Percentiles rank a stretch among this genome's conserved stretches.
phyloP scores from a whole-genome alignment of 1,140 invertebrate genomes.

The Neotoxoptera formosana region DNA sequence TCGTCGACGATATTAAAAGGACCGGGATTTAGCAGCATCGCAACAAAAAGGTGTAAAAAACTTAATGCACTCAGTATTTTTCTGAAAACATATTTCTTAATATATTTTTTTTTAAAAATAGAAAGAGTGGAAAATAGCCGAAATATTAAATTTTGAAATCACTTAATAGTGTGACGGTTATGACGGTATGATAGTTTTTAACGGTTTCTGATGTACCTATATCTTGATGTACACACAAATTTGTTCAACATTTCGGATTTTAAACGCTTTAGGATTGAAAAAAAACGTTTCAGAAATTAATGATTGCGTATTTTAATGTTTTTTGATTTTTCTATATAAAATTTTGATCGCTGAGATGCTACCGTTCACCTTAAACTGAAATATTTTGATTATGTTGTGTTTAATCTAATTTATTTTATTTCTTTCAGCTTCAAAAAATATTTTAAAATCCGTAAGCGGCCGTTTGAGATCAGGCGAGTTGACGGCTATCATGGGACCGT shows the following conservation, averaged over 20 bases:
- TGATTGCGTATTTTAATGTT: not conserved
- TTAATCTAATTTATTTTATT: conserved; percentile 5
- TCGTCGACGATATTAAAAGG: not conserved
- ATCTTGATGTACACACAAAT: not conserved
- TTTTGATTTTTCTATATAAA: not conserved
- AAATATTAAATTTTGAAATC: not conserved
- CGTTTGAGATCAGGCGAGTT: conserved; percentile 82
- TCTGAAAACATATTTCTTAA: not conserved
- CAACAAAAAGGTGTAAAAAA: not conserved
- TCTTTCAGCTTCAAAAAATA: conserved; percentile 76
- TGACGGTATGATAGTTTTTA: no score
- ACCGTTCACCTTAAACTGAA: not conserved
- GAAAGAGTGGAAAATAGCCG: no score
- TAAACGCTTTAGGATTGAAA: not conserved
- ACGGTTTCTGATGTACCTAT: not conserved
- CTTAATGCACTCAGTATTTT: not conserved
- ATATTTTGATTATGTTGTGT: not conserved
- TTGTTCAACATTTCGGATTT: not conserved
- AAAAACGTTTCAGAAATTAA: not conserved
- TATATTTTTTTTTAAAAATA: not conserved
- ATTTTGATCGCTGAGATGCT: not conserved
- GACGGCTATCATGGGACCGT: conserved; percentile 94
- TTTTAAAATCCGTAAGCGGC: conserved; percentile 84
- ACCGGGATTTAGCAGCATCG: not conserved
- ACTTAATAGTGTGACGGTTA: not conserved